Percentiles rank a stretch among this genome's conserved stretches.
Evolutionary conservation across 2,888 invertebrate species (phyloP).

Genomic region (Drosophila kuntzei): DNA sequence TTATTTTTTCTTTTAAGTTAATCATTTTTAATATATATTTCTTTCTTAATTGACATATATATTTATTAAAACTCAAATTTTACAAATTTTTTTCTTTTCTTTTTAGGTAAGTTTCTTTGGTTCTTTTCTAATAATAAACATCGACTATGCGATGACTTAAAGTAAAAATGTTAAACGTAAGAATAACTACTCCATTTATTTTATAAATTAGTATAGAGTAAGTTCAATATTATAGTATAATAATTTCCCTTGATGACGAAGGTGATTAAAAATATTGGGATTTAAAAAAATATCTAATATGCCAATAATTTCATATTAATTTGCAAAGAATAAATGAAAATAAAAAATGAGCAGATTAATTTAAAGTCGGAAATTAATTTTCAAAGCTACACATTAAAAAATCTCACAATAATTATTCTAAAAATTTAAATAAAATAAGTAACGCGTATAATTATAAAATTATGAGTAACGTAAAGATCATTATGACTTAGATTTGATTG

Average conservation of each 20-base stretch:
- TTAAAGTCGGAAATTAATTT: neutral
- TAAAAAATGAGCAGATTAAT: too few relatives aligned
- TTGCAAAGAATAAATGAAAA: too few relatives aligned
- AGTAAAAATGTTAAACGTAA: neutral
- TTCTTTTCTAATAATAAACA: neutral
- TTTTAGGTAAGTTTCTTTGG: slow-evolving; percentile 16
- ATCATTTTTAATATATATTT: neutral
- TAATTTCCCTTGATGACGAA: neutral
- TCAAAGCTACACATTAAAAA: too few relatives aligned
- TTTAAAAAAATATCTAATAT: too few relatives aligned
- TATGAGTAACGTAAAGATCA: too few relatives aligned
- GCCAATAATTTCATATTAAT: too few relatives aligned
- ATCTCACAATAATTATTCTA: too few relatives aligned
- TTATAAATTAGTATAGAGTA: neutral
- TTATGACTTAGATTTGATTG: too few relatives aligned
- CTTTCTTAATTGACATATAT: neutral
- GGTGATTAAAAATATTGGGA: neutral
- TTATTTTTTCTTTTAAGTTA: too few relatives aligned
- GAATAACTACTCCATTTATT: neutral
- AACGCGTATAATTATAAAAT: too few relatives aligned
- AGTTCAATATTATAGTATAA: neutral
- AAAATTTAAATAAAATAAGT: neutral
- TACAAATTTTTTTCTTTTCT: slow-evolving; percentile 2
- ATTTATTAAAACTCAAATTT: neutral
- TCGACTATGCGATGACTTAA: neutral